Conservation (phyloP, 2,113 vertebrate species). For the Dipodomys stephensi region DNA sequence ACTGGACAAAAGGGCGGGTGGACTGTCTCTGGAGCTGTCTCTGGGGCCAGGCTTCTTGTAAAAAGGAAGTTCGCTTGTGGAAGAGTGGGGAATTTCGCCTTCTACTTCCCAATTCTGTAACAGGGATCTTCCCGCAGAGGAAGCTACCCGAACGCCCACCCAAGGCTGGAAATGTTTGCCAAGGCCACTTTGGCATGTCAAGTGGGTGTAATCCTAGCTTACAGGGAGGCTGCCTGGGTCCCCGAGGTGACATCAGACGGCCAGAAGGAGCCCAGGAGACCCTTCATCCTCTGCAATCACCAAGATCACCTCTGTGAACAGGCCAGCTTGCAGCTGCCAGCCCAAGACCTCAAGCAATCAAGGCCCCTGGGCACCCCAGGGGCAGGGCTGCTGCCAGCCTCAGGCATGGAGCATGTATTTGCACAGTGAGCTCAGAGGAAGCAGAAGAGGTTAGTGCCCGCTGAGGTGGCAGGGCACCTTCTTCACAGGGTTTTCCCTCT, state of each 20-base stretch:
- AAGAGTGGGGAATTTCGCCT: constrained; percentile 39
- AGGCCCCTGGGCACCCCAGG: background rate
- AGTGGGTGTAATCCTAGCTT: background rate
- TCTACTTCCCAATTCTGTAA: constrained; percentile 29
- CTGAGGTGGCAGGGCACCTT: background rate
- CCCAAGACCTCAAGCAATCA: background rate
- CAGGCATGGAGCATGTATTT: background rate
- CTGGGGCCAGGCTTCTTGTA: background rate
- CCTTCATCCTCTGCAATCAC: too few species aligned
- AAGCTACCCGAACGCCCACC: background rate
- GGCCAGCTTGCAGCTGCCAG: background rate
- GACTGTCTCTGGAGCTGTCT: background rate
- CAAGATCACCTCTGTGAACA: too few species aligned
- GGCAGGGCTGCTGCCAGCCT: background rate
- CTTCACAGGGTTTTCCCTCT: background rate
- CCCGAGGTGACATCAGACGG: background rate
- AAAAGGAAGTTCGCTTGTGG: constrained; percentile 34
- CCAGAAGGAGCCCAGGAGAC: background rate
- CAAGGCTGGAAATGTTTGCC: background rate
- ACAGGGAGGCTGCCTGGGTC: background rate
- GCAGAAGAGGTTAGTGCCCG: background rate
- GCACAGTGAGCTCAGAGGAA: background rate
- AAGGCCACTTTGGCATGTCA: background rate
- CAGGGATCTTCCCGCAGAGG: background rate
- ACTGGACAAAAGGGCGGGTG: background rate